Percentiles rank a stretch among this genome's conserved stretches.
Conservation (phyloP, 2,113 vertebrate species). For the Sphaerodactylus townsendi region DNA sequence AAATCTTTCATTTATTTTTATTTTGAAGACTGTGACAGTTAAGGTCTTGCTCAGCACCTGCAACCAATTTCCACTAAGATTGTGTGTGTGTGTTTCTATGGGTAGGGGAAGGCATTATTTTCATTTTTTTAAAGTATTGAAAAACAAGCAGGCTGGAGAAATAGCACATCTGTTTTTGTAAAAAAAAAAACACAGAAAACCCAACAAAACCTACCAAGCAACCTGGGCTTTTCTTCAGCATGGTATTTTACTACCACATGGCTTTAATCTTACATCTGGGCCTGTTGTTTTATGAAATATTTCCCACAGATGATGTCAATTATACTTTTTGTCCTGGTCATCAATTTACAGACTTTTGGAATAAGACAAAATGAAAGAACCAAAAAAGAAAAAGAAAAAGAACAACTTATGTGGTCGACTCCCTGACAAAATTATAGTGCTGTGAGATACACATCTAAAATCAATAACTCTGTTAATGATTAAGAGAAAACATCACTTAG, state of each 20-base stretch:
- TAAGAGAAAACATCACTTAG: constrained; percentile 86
- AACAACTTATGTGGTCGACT: constrained; percentile 89
- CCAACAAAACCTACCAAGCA: constrained; percentile 77
- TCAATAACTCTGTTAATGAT: constrained; percentile 90
- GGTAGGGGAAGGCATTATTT: constrained; percentile 61
- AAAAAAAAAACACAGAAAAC: constrained; percentile 51
- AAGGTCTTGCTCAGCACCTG: constrained; percentile 83
- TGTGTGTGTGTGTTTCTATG: constrained; percentile 32
- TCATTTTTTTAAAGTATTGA: constrained; percentile 74
- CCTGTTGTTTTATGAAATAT: constrained; percentile 95
- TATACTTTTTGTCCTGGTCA: constrained; percentile 89
- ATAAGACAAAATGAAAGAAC: constrained; percentile 90
- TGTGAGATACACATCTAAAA: constrained; percentile 89
- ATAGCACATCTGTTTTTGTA: constrained; percentile 89
- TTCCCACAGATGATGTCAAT: constrained; percentile 94
- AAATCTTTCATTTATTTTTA: constrained; percentile 81
- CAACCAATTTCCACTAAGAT: constrained; percentile 82
- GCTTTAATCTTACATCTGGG: constrained; percentile 91
- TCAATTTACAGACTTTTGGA: constrained; percentile 90
- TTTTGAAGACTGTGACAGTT: constrained; percentile 78
- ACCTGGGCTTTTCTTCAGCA: constrained; percentile 87
- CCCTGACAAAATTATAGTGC: constrained; percentile 89
- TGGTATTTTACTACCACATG: constrained; percentile 93
- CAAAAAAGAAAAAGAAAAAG: constrained; percentile 80
- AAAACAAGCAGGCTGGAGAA: constrained; percentile 82